Base-by-base conservation (phyloP, 1,140 invertebrate genomes). In the Meloidogyne exigua region DNA sequence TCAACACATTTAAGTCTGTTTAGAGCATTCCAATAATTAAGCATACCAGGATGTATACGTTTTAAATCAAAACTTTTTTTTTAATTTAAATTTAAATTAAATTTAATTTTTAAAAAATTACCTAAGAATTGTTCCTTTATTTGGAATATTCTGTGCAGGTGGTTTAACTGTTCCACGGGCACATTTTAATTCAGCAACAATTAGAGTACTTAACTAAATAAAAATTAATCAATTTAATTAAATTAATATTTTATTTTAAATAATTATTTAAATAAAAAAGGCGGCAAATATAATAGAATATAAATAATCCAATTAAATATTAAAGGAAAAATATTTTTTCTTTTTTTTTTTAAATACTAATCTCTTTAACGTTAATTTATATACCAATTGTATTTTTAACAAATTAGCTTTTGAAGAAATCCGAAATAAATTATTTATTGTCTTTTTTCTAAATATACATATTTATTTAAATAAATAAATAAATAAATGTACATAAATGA, bases 161-260 rank as follows among this genome's bases (percentile, higher is more conserved):
- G 74, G 74, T 63, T 75, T 75, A 15, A 75, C 12, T 32, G 74
- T 75, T 28, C 72, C 23, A n/a, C 74, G 74, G 7, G 65, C 23
- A 73, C 74, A 75, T 21, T 21, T 25, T 18, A 75, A 21, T 49
- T 75, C 74, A 18, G 74, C 36, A 28, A 75, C 74, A 18, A 75
- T 21, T 11, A 75, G 36, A 3, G 74, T 75, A 57, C 28, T 39
- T 13, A 75, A 21, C 74, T 75, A 23, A 42, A 75, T n/a, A n/a
- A n/a, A n/a, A n/a, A n/a, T n/a, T n/a, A n/a, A n/a, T n/a, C n/a
- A n/a, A n/a, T n/a, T n/a, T n/a, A 36, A 25, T 5, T 28, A 44
- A 70, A 42, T 70, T 32, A 32, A 32, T 39, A 39, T 39, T n/a
- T 39, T 39, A 39, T 39, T 39, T 44, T 44, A 15, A 44, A 44